A percentile compares a stretch with the other conserved stretches of the same genome.
phyloP scores from a whole-genome alignment of 2,797 vertebrate genomes.

The Gastrophryne carolinensis region DNA sequence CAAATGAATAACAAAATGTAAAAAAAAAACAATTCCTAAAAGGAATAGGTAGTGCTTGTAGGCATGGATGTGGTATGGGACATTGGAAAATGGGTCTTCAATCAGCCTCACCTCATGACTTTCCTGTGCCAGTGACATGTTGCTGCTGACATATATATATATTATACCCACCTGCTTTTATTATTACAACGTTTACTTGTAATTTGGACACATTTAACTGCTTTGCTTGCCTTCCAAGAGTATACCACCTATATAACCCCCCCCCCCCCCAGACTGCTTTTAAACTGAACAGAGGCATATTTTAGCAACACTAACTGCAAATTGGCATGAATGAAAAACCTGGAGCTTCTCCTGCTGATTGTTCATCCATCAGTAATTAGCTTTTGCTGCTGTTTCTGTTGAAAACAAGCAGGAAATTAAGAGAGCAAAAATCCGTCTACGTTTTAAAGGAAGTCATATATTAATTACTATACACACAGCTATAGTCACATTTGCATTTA shows the following conservation, averaged over 20 bases:
- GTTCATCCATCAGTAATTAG: not conserved
- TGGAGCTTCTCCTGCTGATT: conserved; percentile 1
- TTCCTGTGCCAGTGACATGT: not conserved
- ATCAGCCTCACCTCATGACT: too few relatives aligned
- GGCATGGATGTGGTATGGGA: too few relatives aligned
- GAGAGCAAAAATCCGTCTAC: not conserved
- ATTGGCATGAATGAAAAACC: not conserved
- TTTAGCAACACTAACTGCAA: not conserved
- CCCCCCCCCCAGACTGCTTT: not conserved
- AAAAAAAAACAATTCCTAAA: too few relatives aligned
- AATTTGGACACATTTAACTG: not conserved
- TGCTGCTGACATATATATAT: not conserved
- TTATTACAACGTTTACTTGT: not conserved
- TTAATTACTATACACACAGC: not conserved
- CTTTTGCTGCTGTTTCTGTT: not conserved
- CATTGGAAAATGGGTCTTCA: too few relatives aligned
- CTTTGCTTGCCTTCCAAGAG: too few relatives aligned
- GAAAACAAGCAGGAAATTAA: not conserved
- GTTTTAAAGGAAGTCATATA: not conserved
- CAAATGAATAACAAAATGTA: too few relatives aligned
- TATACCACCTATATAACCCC: too few relatives aligned
- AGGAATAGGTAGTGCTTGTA: too few relatives aligned
- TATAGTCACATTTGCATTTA: not conserved
- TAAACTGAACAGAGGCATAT: too few relatives aligned
- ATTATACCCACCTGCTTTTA: not conserved